Evolutionary conservation across 2,113 vertebrate species (phyloP), one percentile per base, ranked within the genome.

Genomic region (Eidolon helvum): DNA sequence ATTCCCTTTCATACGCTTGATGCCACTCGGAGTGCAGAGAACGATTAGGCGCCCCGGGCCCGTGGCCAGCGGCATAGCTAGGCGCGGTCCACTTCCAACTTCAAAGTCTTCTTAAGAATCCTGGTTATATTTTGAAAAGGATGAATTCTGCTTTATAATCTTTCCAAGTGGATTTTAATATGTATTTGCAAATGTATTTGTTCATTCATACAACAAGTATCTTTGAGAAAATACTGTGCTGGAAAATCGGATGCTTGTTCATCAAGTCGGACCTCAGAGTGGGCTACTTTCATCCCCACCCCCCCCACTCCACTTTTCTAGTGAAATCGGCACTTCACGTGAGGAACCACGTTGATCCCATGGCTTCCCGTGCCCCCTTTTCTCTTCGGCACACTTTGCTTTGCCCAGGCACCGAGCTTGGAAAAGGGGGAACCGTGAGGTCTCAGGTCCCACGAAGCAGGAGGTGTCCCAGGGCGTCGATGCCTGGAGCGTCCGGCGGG

Each of bases 401-500:
- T 53, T 7, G 2, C 35, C 7, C 10, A 45, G 50, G 18, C 59
- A 30, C 33, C 4, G 22, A 48, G 43, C 16, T 45, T 45, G 43
- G 43, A 45, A 45, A 45, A 8, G 43, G 43, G 43, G 43, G 43
- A 8, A 8, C 43, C 43, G 1, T 9, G 2, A 75, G 38, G 6
- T n/a, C 65, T 10, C 19, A n/a, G 40, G 12, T 7, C 33, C 8
- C 43, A 33, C 9, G 50, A 14, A 77, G 18, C 15, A 40, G 21
- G 21, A 55, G 6, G 7, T 63, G 21, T 21, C 45, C 33, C 4
- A 16, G 4, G 45, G 18, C 26, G 4, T 50, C 16, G n/a, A 19
- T 2, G 1, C 22, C 1, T 16, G 26, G 1, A 15, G 9, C 35
- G 0, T 68, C 35, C 57, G n/a, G 38, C 5, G 66, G 28, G 43